Conservation (phyloP, 2,888 invertebrate genomes). For the Patella ulyssiponensis region DNA sequence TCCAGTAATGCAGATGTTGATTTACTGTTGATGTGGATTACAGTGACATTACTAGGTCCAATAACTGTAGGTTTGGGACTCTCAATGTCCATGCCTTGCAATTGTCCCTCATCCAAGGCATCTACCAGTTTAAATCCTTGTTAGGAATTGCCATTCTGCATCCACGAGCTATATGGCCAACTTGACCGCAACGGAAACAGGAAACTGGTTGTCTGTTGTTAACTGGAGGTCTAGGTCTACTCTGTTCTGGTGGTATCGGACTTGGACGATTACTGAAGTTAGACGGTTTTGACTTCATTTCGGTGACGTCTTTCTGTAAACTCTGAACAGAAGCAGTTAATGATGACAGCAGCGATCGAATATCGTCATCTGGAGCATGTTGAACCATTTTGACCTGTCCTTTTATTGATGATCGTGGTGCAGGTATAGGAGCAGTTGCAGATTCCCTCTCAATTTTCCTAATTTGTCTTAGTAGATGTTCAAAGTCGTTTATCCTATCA, state of each 20-base stretch:
- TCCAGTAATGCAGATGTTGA: not conserved
- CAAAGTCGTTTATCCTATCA: not conserved
- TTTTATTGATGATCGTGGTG: not conserved
- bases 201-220: not conserved
- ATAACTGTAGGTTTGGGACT: not conserved
- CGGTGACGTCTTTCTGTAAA: not conserved
- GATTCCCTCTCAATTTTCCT: not conserved
- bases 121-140: not conserved
- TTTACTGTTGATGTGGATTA: not conserved
- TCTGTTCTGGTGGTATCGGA: not conserved
- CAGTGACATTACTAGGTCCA: not conserved
- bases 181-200: conserved; percentile 3
- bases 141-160: not conserved
- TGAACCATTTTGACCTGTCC: not conserved
- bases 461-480: not conserved
- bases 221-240: not conserved
- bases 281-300: not conserved
- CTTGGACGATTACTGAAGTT: not conserved
- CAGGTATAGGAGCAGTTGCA: not conserved
- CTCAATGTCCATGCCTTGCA: not conserved
- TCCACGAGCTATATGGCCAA: not conserved
- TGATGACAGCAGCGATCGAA: not conserved
- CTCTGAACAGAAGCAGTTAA: not conserved
- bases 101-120: not conserved
- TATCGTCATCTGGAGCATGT: not conserved